Conservation (phyloP, 2,797 vertebrate species). For the Sebastes hopkinsi region DNA sequence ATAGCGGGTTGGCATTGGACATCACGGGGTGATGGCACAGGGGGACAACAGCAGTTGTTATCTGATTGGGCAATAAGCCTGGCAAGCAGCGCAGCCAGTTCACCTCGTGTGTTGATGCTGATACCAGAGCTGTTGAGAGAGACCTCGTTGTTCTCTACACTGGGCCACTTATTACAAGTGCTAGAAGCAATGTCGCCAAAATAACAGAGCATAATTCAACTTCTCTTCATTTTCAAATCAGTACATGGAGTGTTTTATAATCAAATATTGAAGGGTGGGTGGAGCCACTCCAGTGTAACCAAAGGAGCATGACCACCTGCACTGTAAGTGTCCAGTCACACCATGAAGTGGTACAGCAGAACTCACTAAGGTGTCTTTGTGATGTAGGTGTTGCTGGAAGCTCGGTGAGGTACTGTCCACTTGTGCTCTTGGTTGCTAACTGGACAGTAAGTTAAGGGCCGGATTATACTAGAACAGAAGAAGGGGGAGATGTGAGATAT, state of each 20-base stretch:
- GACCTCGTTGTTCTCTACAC: background rate
- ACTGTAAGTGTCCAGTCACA: background rate
- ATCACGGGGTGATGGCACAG: background rate
- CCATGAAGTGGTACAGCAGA: background rate
- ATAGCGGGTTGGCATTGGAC: slow-evolving; percentile 1
- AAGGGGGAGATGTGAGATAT: no score
- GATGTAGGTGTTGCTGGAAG: no score
- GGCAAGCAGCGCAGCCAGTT: background rate
- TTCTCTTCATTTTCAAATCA: background rate
- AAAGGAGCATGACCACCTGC: background rate
- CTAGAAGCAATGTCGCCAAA: background rate
- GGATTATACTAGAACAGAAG: background rate
- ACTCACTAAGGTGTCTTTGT: background rate
- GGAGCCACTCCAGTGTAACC: background rate
- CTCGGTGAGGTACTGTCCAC: background rate
- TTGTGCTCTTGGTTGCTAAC: background rate
- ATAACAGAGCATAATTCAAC: background rate
- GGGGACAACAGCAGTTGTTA: slow-evolving; percentile 9
- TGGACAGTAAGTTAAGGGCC: background rate
- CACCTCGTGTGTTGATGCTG: slow-evolving; percentile 6
- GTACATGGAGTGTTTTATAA: background rate
- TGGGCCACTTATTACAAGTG: background rate
- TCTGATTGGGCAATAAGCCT: background rate
- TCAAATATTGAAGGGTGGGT: background rate
- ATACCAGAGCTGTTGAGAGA: slow-evolving; percentile 15